Evolutionary conservation across 2,113 vertebrate species (phyloP).

Genomic region (Perca flavescens): DNA sequence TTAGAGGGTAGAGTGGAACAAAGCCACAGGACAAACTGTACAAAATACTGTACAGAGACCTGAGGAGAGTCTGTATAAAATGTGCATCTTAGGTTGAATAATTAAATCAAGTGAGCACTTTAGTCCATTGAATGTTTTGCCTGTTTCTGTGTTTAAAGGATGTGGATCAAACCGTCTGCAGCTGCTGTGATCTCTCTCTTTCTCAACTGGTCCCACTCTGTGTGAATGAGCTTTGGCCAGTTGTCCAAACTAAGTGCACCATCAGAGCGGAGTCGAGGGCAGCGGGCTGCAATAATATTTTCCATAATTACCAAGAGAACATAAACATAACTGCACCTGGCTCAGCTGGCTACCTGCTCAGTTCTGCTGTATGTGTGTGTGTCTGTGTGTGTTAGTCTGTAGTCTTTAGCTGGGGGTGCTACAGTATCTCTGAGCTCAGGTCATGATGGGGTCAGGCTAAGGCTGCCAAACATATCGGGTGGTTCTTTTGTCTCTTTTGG

Average conservation of each 20-base stretch:
- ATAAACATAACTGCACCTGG: constrained; percentile 80
- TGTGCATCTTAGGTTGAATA: constrained; percentile 30
- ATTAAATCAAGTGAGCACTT: constrained; percentile 23
- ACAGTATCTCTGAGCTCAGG: constrained; percentile 33
- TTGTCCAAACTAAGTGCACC: constrained; percentile 45
- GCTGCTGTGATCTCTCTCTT: constrained; percentile 33
- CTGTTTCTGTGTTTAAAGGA: constrained; percentile 35
- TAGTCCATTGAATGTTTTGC: constrained; percentile 18
- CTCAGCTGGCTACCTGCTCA: constrained; percentile 55
- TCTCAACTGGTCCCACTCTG: constrained; percentile 17
- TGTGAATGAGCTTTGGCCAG: constrained; percentile 29
- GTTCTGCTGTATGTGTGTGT: constrained; percentile 22
- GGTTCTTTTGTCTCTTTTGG: constrained; percentile 25
- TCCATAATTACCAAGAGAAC: constrained; percentile 71
- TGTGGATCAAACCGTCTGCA: constrained; percentile 43
- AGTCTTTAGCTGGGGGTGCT: constrained; percentile 35
- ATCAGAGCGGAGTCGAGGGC: constrained; percentile 28
- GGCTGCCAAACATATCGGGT: constrained; percentile 54
- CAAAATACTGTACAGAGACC: constrained; percentile 7
- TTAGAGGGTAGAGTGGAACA: constrained; percentile 2
- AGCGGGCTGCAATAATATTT: constrained; percentile 81
- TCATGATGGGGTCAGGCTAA: constrained; percentile 4
- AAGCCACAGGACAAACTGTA: constrained; percentile 41
- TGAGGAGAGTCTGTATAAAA: constrained; percentile 1
- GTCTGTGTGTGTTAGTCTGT: constrained; percentile 5